Base-by-base conservation (phyloP, 2,113 vertebrate genomes). In the Balaenoptera acutorostrata region DNA sequence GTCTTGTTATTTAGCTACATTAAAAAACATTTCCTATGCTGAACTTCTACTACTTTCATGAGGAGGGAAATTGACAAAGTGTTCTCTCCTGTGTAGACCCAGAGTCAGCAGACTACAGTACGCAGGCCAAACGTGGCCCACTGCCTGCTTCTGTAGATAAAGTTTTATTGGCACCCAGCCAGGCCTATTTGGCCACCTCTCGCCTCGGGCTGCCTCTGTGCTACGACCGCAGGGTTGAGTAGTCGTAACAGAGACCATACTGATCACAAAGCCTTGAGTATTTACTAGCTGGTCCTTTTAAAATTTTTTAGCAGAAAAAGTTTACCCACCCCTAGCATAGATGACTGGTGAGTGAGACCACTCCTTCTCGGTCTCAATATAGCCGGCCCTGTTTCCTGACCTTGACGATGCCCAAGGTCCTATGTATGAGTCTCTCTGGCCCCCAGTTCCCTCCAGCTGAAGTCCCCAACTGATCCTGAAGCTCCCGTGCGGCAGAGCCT, bases 221-320 rank as follows among this genome's bases (percentile, higher is more conserved):
- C 8, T 41, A 2, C 1, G 5, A 41, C 25, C 15, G 20, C 18
- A 29, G 21, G 1, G 29, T 3, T 6, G 31, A 33, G 72, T 1
- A 14, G n/a, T 2, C 0, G 0, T 31, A 0, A 31, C 21, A 33
- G 33, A 59, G 49, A 36, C 36, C 6, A 7, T 7, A 27, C 0
- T 13, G 71, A 29, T 8, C 39, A 52, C 33, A 12, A 44, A n/a
- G 46, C 12, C 49, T 36, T 39, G 17, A 8, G 14, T 18, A 8
- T 20, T 39, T 10, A 46, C 8, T 23, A 49, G 69, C 13, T 9
- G 6, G 3, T 9, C 14, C 21, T 25, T 39, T 17, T 29, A 15
- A 86, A 52, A 31, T 0, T 9, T 14, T 21, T 72, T 12, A 66
- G 17, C 1, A 69, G 69, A 15, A 55, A 3, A 83, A 18, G 23